These are phyloP conservation scores for Cyrtonyx montezumae DNA, from an alignment of 2,113 vertebrate genomes.

Conservation along the genomic window DNA sequence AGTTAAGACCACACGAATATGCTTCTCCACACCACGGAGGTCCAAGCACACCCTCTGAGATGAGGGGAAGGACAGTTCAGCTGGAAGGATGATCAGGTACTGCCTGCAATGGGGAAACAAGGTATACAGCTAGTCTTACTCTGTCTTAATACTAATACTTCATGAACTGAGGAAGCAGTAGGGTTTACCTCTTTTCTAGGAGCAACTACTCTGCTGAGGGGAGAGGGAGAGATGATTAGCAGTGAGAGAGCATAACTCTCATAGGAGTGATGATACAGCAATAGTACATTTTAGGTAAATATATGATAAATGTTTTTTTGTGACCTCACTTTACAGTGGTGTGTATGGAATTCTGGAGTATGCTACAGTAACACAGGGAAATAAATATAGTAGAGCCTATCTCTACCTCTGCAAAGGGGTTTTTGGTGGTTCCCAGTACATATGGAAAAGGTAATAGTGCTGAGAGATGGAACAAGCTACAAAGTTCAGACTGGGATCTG, in stretches of 20 bases:
- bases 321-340: neutral
- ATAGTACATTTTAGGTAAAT: neutral
- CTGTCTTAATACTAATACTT: neutral
- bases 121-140: neutral
- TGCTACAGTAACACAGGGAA: neutral
- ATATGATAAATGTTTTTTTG: neutral
- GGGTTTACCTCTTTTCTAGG: neutral
- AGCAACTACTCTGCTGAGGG: neutral
- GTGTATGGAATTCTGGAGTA: neutral
- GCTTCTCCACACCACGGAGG: constrained; percentile 58
- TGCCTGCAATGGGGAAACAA: constrained; percentile 43
- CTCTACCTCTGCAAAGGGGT: neutral
- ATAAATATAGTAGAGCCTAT: neutral
- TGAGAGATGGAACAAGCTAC: neutral
- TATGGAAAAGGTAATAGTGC: neutral
- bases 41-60: constrained; percentile 70
- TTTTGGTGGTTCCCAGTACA: neutral
- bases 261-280: neutral
- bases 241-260: neutral
- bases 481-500: neutral
- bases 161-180: neutral
- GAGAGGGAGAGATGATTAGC: neutral
- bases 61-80: constrained; percentile 61
- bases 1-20: constrained; percentile 40
- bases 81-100: constrained; percentile 69